A percentile compares a stretch with the other conserved stretches of the same genome.
Evolutionary conservation across 30 jellyfish, hydroid and myxozoan species (phyloP).

Genomic region (Morbakka virulenta): DNA sequence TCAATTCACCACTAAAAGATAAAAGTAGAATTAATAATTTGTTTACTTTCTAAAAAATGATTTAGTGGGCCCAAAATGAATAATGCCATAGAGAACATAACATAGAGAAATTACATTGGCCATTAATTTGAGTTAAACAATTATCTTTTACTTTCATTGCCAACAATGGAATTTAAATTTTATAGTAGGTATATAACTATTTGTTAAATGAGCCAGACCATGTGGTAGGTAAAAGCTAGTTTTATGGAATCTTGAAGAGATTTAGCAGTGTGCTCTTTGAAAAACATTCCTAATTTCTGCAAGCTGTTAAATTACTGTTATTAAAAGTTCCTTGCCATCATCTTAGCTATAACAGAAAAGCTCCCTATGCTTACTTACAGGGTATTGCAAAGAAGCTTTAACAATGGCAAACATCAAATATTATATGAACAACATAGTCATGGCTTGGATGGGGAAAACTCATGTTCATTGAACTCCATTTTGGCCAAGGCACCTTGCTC

Average conservation of each 20-base stretch:
- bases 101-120: neutral
- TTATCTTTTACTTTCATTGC: too few relatives aligned
- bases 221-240: neutral
- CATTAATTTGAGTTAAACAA: neutral
- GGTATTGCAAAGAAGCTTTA: conserved; percentile 16
- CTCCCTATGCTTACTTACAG: conserved; percentile 5
- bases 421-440: conserved; percentile 10
- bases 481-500: conserved; percentile 18
- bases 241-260: neutral
- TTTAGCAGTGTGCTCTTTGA: conserved; percentile 3
- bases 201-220: neutral
- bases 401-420: conserved; percentile 35
- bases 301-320: too few relatives aligned
- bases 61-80: neutral
- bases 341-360: neutral
- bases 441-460: conserved; percentile 27
- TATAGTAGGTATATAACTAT: too few relatives aligned
- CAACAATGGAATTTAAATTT: too few relatives aligned
- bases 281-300: too few relatives aligned
- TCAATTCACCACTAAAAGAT: conserved; percentile 7
- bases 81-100: neutral
- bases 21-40: neutral
- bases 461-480: neutral
- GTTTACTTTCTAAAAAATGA: neutral
- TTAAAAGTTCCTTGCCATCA: neutral